Base-by-base conservation (phyloP, 2,888 invertebrate genomes). In the Epinotia ramella region DNA sequence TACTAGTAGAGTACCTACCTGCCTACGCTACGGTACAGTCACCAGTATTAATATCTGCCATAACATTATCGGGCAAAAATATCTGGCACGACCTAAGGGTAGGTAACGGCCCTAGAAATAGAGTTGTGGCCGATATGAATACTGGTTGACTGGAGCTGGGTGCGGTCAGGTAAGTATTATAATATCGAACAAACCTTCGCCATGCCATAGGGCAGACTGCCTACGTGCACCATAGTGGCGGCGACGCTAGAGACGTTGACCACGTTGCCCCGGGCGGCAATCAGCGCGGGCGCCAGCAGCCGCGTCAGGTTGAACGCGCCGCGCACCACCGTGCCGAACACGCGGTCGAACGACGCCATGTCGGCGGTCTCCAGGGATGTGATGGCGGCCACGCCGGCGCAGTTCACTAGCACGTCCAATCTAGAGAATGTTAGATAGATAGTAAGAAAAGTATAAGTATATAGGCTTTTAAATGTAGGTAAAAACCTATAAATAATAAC, bases 191-290 rank as follows among this genome's bases (percentile, higher is more conserved):
- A 68, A 94, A 62, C 95, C 92, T 99, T 98, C 2, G 97, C 97
- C 92, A 98, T 96, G 80, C 96, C 96, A 86, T 99, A 99, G 0
- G 97, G 96, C 73, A 98, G 88, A 2, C 98, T 96, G 16, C 96
- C 96, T 5, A 97, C 95, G 85, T 98, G 98, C 79, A 98, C 95
- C 85, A 98, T 94, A 33, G 97, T 91, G 0, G 73, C 76, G 12
- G 72, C 95, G 13, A 97, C 95, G 83, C 96, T 96, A 33, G 96
- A 96, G 2, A 97, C 95, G 86, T 97, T 97, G 0, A 97, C 96
- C 78, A 96, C 94, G 72, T 92, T 95, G 12, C 96, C 96, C 82
- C 95, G 94, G 0, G 93, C 88, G 80, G 91, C 86, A 7, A 95
- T 88, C 13, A 97, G 89, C 86, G 96, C 91, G 0, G 96, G 96